Evolutionary conservation across 1,140 invertebrate species (phyloP), one percentile per base, ranked within the genome.

Genomic region (Lordiphosa clarofinis): DNA sequence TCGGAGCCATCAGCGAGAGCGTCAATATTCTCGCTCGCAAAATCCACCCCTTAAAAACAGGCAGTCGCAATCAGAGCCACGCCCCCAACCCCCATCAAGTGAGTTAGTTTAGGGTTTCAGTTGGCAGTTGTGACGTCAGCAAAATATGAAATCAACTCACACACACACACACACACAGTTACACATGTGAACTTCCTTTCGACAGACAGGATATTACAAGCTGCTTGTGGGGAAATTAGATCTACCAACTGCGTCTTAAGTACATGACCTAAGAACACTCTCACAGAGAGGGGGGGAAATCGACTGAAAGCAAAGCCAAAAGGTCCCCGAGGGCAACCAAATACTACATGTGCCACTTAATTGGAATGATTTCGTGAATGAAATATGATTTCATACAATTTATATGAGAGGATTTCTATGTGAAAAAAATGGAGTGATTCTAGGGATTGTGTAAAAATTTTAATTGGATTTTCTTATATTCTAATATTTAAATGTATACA

Each of bases 1-100:
- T 44, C 42, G 9, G n/a, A 44, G 55, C 58, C 68, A 72, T 63
- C 63, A 72, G 58, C 64, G 40, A 81, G 72, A 69, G 66, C 75
- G 75, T 81, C 75, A 81, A 81, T 82, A 75, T 44, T 44, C 42
- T 44, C 42, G 42, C 42, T 24, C 21, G 21, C 42, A 44, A 44
- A 44, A 44, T 11, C 36, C 42, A 44, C 24, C 42, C 42, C 42
- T 44, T 11, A 44, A 44, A 44, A 28, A 11, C 21, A 24, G 21
- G 21, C 21, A 24, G 21, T 5, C 21, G 21, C 21, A 24, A 24
- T 44, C 24, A 44, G 42, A 31, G 42, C 21, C 42, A 44, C 42
- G 42, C 42, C 42, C 42, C 42, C 42, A 24, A 44, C 31, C 28
- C 42, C 24, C 21, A 44, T 24, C 21, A 31, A 44, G 28, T 44